Base-by-base conservation (phyloP, 2,888 invertebrate genomes). In the Cosmopolites sordidus region DNA sequence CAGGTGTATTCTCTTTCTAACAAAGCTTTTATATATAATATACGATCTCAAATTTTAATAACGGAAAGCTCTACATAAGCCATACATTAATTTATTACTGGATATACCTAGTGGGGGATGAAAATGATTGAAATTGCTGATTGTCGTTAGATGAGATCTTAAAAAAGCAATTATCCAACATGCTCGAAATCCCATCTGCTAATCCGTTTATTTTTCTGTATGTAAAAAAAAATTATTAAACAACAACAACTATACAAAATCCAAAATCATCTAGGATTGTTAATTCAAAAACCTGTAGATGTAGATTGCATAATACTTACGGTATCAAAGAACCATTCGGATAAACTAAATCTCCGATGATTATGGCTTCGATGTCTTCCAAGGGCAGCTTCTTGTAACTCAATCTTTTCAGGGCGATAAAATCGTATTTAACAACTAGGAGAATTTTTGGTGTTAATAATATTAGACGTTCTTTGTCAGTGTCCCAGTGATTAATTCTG, bases 401-500 rank as follows among this genome's bases (percentile, higher is more conserved):
- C 51, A 88, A 72, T 59, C 86, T 79, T 64, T 83, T 84, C 71
- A 88, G 77, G 0, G 87, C 87, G 63, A 92, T 91, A 71, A 92
- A 91, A 74, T 92, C 91, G 72, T 89, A 92, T 69, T 89, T 90
- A 52, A 89, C 80, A 5, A 85, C 80, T 65, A 89, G 79, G 18
- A 92, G 75, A 33, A 83, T 78, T 62, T 84, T 79, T n/a, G 86
- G 82, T 1, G 88, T 87, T 16, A 92, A 74, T 11, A 91, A 70
- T 1, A 91, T 77, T 33, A 92, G 79, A 44, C 89, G 79, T 72
- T 92, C 92, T 64, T 87, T 85, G 69, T 92, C 91, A 66, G 86
- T 84, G 68, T 92, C 90, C 92, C 92, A 92, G 58, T 89, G 78
- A 64, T 88, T 90, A 64, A 92, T 90, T 71, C 92, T 92, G 71